These are phyloP conservation scores for Malachius bipustulatus DNA, from an alignment of 2,888 invertebrate genomes.

Conservation along the genomic window DNA sequence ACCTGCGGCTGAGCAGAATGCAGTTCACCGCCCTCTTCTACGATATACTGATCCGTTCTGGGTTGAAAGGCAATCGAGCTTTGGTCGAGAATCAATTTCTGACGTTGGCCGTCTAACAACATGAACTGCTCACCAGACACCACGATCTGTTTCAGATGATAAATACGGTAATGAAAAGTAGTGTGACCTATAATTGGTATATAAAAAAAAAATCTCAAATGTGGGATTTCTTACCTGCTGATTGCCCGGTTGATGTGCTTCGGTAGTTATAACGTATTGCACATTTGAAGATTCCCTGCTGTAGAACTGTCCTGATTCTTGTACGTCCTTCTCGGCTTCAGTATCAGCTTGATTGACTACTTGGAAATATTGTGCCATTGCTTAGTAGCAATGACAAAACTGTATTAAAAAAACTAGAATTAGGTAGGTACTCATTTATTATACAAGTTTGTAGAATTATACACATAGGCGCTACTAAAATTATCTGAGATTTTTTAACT, in stretches of 20 bases:
- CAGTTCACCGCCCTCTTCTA: neutral
- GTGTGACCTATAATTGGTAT: too few relatives aligned
- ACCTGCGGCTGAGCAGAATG: too few relatives aligned
- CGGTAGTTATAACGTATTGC: conserved; percentile 31
- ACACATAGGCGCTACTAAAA: too few relatives aligned
- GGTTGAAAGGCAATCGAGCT: conserved; percentile 26
- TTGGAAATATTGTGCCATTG: conserved; percentile 61
- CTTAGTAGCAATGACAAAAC: too few relatives aligned
- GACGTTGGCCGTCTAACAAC: conserved; percentile 35
- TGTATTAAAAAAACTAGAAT: too few relatives aligned
- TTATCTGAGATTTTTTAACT: too few relatives aligned
- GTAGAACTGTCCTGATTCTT: conserved; percentile 51
- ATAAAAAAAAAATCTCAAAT: neutral
- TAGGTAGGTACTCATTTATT: too few relatives aligned
- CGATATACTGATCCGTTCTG: conserved; percentile 20
- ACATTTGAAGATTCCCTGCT: conserved; percentile 27
- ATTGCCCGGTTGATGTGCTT: conserved; percentile 27
- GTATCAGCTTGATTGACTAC: conserved; percentile 46
- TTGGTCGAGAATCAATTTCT: conserved; percentile 36
- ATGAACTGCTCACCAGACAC: conserved; percentile 33
- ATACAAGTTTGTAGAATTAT: conserved; percentile 16
- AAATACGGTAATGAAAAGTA: conserved; percentile 3
- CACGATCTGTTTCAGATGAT: conserved; percentile 23
- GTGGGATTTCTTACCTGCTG: conserved; percentile 30
- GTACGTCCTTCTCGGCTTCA: conserved; percentile 49